Evolutionary conservation across 2,797 vertebrate genomes (phyloP), one percentile per base, ranked within the genome.

Genomic region (Fistularia commersonii): DNA sequence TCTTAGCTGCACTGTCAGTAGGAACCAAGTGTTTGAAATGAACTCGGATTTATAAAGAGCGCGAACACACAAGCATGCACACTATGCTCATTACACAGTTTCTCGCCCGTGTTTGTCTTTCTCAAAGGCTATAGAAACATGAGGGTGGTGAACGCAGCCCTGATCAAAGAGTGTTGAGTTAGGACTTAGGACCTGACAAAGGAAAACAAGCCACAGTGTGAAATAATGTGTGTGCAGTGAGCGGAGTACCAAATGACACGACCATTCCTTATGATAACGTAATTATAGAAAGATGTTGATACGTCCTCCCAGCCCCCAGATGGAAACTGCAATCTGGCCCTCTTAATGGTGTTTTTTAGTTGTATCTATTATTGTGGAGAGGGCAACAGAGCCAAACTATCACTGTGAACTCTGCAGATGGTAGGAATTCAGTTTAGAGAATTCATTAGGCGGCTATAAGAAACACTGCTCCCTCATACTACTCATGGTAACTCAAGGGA

Each of bases 11-110:
- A 68, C 71, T 84, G 73, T 68, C 56, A 66, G 76, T 79, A 76
- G 87, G 80, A 82, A 74, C 57, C 67, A 54, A 83, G 64, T 65
- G 57, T 83, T 84, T 82, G 77, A 88, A 87, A 88, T 72, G 56
- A 78, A 80, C 50, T 72, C 7, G 37, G 53, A 72, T 77, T 76
- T 54, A 48, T 71, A 69, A 71, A 58, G 40, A 52, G 34, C 61
- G 72, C 62, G 23, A 46, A 71, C 51, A 72, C 75, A 61, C 61
- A 44, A 44, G 48, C 60, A 45, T 38, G 36, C 49, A 51, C 47
- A 8, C 67, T 52, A 51, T 69, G 77, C 83, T 88, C 69, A 85
- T 88, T 88, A 86, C 82, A 69, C 74, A 65, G 69, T 81, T 85
- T 72, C 69, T 68, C 59, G 72, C 76, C 71, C 14, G 76, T 56